Evolutionary conservation across 2,113 vertebrate species (phyloP).

Genomic region (Prunella himalayana): DNA sequence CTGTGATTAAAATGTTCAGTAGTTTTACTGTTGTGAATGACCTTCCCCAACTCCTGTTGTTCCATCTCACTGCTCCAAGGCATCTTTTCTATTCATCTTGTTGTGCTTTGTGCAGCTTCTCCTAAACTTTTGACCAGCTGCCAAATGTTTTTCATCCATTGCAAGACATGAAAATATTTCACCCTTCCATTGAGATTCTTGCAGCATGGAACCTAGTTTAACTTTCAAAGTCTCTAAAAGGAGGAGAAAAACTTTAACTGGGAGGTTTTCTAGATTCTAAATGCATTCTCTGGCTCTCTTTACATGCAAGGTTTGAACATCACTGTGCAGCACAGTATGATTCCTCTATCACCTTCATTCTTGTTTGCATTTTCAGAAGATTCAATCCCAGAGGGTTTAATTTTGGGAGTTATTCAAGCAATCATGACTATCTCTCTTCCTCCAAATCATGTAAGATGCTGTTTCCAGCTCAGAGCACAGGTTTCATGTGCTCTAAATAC

Average conservation of each 20-base stretch:
- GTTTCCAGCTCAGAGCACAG: background rate
- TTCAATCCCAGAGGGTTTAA: background rate
- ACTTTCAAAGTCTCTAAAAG: background rate
- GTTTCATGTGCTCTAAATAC: background rate
- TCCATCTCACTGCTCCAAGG: constrained; percentile 29
- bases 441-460: background rate
- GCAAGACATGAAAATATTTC: background rate
- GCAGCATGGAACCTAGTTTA: background rate
- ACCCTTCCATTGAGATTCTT: background rate
- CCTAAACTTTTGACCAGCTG: constrained; percentile 25
- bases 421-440: background rate
- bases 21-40: constrained; percentile 10
- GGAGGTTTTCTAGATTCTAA: background rate
- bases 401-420: background rate
- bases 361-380: background rate
- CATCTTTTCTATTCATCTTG: constrained; percentile 11
- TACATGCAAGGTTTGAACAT: background rate
- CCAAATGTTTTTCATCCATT: background rate
- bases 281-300: background rate
- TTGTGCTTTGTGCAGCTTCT: constrained; percentile 20
- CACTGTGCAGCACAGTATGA: background rate
- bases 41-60: constrained; percentile 30
- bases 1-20: constrained; percentile 36
- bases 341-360: background rate
- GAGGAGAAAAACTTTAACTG: background rate